Evolutionary conservation across 35 echinoderm and acorn worm species (phyloP).

Genomic region (Lytechinus pictus): DNA sequence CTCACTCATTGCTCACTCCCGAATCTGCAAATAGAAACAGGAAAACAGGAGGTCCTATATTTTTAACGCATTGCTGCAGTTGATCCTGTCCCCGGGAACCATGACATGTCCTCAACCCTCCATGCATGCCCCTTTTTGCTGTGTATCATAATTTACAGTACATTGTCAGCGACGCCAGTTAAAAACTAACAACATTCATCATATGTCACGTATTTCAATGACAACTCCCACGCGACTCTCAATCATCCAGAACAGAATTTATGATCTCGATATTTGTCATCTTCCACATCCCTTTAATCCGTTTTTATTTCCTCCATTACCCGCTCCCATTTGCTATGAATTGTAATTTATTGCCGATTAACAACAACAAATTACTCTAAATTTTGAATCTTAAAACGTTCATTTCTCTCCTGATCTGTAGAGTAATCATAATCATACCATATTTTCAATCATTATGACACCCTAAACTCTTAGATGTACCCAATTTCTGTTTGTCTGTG

Average conservation of each 20-base stretch:
- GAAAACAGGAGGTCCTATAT: too few species aligned
- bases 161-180: conserved; percentile 38
- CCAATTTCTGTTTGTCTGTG: too few species aligned
- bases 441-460: too few species aligned
- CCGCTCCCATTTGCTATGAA: neutral
- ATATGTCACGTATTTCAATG: conserved; percentile 12
- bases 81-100: neutral
- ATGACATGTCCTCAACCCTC: neutral
- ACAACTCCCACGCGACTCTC: conserved; percentile 15
- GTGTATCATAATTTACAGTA: neutral
- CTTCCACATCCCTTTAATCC: neutral
- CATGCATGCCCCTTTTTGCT: neutral
- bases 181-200: conserved; percentile 38
- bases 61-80: too few species aligned
- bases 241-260: neutral
- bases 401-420: neutral
- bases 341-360: neutral
- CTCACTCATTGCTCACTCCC: too few species aligned
- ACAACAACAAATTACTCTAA: neutral
- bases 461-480: too few species aligned
- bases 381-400: neutral
- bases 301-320: neutral
- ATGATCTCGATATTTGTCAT: neutral
- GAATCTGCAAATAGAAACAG: too few species aligned
- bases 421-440: too few species aligned